Evolutionary conservation across 2,113 vertebrate species (phyloP).

Genomic region (Alethe castanea): DNA sequence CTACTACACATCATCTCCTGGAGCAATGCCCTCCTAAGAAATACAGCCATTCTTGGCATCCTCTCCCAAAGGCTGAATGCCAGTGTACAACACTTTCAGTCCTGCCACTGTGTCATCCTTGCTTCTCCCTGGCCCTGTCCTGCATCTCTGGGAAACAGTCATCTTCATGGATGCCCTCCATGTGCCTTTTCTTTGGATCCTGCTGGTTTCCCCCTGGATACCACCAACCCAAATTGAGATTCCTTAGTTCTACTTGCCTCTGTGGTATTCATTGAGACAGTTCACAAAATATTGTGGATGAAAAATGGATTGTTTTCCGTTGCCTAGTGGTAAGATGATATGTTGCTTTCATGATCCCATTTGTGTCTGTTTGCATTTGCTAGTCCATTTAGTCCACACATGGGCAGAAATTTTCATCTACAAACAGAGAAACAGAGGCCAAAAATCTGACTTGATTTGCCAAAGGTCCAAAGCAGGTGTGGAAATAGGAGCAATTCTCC

Average conservation of each 20-base stretch:
- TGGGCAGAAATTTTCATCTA: background rate
- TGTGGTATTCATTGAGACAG: background rate
- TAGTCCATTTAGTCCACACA: background rate
- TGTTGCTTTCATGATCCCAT: background rate
- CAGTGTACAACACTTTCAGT: background rate
- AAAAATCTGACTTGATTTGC: background rate
- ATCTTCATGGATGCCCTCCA: background rate
- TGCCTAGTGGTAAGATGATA: rapidly evolving
- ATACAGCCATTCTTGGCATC: background rate
- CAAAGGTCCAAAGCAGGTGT: background rate
- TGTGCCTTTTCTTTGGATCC: background rate
- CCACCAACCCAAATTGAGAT: background rate
- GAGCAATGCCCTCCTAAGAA: background rate
- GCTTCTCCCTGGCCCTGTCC: background rate
- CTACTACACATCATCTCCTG: background rate
- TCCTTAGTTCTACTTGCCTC: background rate
- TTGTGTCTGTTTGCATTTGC: background rate
- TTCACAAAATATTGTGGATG: background rate
- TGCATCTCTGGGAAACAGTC: background rate
- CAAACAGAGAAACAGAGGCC: background rate
- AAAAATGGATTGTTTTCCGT: background rate
- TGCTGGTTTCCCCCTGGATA: background rate
- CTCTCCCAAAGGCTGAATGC: background rate
- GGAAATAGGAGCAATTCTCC: background rate
- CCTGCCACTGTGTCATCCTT: background rate